phyloP scores from a whole-genome alignment of 2,797 vertebrate species.

The Etheostoma perlongum region DNA sequence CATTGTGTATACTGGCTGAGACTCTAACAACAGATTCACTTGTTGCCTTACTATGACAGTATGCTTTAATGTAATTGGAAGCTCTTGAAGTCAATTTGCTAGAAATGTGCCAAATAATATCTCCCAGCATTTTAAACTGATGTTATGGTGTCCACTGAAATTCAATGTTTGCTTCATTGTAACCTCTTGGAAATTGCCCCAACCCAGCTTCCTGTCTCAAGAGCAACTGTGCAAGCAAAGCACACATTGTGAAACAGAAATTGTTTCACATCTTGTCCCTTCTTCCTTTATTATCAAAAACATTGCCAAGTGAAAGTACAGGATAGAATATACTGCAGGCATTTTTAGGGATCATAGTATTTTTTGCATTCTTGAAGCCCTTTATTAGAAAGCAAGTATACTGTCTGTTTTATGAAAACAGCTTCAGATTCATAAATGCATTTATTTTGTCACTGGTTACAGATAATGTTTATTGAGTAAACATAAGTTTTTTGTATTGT shows the following conservation, averaged over 20 bases:
- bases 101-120: slow-evolving; percentile 66
- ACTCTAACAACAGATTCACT: slow-evolving; percentile 59
- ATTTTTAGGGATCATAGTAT: background rate
- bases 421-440: background rate
- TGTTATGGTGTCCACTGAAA: slow-evolving; percentile 56
- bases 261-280: slow-evolving; percentile 29
- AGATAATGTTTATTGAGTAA: background rate
- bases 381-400: slow-evolving; percentile 7
- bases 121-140: slow-evolving; percentile 54
- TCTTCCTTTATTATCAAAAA: slow-evolving; percentile 39
- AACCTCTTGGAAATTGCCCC: slow-evolving; percentile 67
- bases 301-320: slow-evolving; percentile 24
- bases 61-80: slow-evolving; percentile 74
- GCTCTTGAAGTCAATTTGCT: slow-evolving; percentile 73
- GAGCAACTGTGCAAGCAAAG: slow-evolving; percentile 56
- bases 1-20: slow-evolving; percentile 40
- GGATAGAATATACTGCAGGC: background rate
- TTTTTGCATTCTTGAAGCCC: background rate
- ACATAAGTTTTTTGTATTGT: background rate
- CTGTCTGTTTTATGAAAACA: background rate
- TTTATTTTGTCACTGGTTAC: background rate
- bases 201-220: slow-evolving; percentile 54
- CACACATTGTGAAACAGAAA: slow-evolving; percentile 36
- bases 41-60: slow-evolving; percentile 57
- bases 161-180: slow-evolving; percentile 72